These are phyloP conservation scores for Sericinus montela DNA, from an alignment of 2,888 invertebrate genomes.

Conservation along the genomic window DNA sequence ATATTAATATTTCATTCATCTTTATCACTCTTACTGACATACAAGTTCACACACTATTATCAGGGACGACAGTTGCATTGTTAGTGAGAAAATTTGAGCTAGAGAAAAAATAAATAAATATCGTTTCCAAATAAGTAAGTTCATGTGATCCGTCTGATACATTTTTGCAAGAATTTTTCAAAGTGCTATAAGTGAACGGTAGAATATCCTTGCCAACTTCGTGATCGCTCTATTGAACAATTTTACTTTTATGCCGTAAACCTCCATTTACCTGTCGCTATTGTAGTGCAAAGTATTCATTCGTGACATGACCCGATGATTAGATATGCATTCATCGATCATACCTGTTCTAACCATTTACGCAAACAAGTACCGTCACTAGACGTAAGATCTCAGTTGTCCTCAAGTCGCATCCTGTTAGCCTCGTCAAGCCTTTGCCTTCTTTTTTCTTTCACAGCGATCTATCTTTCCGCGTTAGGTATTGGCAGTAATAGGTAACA, in stretches of 20 bases:
- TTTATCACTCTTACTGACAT: too few relatives aligned
- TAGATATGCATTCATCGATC: slow-evolving; percentile 25
- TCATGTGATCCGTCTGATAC: too few relatives aligned
- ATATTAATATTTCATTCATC: too few relatives aligned
- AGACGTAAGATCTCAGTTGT: slow-evolving; percentile 35
- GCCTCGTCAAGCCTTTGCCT: slow-evolving; percentile 39
- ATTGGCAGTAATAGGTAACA: slow-evolving; percentile 10
- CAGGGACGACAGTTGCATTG: too few relatives aligned
- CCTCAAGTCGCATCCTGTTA: slow-evolving; percentile 57
- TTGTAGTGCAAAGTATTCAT: slow-evolving; percentile 23
- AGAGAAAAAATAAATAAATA: too few relatives aligned
- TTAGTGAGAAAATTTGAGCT: too few relatives aligned
- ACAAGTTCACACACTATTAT: too few relatives aligned
- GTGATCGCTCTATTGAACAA: slow-evolving; percentile 28
- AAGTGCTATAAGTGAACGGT: too few relatives aligned
- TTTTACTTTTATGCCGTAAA: slow-evolving; percentile 31
- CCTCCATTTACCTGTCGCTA: slow-evolving; percentile 6
- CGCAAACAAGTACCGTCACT: slow-evolving; percentile 26
- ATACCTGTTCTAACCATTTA: slow-evolving; percentile 37
- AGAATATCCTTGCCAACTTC: not conserved
- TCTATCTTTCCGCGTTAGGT: slow-evolving; percentile 46
- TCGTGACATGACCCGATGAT: slow-evolving; percentile 31
- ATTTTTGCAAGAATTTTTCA: too few relatives aligned
- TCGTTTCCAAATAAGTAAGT: too few relatives aligned
- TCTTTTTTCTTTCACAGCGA: slow-evolving; percentile 48